Conservation (phyloP, 2,113 vertebrate genomes). For the human (Homo sapiens) region GRCh38 chr15:69798001-69798500, state of each 20-base stretch:
- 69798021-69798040: not conserved
- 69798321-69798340: not conserved
- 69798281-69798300: not conserved
- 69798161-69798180: not conserved
- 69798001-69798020: not conserved
- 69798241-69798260: not conserved
- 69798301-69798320: not conserved
- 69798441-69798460: not conserved
- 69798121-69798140: not conserved
- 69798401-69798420: fast-evolving
- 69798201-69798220: no score
- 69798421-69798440: not conserved
- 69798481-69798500: not conserved
- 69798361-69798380: fast-evolving
- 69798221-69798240: not conserved
- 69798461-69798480: fast-evolving
- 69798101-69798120: not conserved
- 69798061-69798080: no score
- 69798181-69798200: fast-evolving
- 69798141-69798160: not conserved
- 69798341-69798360: fast-evolving
- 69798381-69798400: fast-evolving
- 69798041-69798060: not conserved
- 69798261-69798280: not conserved
- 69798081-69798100: no score